A percentile compares a stretch with the other conserved stretches of the same genome.
Evolutionary conservation across 1,140 invertebrate species (phyloP).

Genomic region (Apocrypta bakeri): DNA sequence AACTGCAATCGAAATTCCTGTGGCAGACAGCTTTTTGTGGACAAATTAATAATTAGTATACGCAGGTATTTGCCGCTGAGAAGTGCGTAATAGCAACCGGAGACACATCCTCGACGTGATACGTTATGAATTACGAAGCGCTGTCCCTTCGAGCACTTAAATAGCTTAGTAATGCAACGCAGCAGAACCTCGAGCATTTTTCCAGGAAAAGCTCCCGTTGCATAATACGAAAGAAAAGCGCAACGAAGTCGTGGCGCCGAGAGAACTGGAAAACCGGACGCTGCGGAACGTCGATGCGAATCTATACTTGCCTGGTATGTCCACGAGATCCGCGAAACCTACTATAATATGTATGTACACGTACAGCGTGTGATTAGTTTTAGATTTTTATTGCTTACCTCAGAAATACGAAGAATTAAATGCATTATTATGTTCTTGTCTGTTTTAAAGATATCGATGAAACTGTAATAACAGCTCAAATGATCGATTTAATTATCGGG

Average conservation of each 20-base stretch:
- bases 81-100: not conserved
- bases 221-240: slow-evolving; percentile 30
- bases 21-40: too few relatives aligned
- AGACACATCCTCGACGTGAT: not conserved
- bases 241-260: slow-evolving; percentile 4
- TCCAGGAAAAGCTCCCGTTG: slow-evolving; percentile 47
- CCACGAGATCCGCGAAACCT: not conserved
- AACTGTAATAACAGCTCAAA: too few relatives aligned
- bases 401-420: too few relatives aligned
- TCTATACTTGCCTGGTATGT: not conserved
- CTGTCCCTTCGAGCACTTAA: not conserved
- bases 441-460: too few relatives aligned
- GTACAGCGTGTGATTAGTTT: too few relatives aligned
- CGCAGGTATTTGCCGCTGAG: not conserved
- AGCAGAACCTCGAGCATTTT: not conserved
- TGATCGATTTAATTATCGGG: too few relatives aligned
- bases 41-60: slow-evolving; percentile 16
- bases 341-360: too few relatives aligned
- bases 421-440: too few relatives aligned
- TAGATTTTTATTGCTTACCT: too few relatives aligned
- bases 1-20: too few relatives aligned
- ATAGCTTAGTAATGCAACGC: not conserved
- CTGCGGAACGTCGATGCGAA: slow-evolving; percentile 25
- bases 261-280: slow-evolving; percentile 36
- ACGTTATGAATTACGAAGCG: not conserved